These are phyloP conservation scores for Astropecten irregularis DNA, from an alignment of 53 echinoderm and acorn worm species.

Conservation along the genomic window DNA sequence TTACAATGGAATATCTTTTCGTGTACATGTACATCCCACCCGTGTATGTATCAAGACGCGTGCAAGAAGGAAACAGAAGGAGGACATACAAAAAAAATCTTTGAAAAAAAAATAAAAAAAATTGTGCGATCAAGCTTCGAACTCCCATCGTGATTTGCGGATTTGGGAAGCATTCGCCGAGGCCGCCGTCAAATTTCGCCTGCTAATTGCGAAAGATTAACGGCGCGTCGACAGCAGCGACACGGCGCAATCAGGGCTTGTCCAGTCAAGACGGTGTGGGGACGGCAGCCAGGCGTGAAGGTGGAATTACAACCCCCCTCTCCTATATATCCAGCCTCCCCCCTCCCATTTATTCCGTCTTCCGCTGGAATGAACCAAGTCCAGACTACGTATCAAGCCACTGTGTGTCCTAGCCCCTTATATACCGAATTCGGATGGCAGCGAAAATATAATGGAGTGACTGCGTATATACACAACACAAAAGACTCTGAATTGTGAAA, in stretches of 20 bases:
- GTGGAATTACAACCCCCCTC: conserved; percentile 38
- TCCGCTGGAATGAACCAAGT: conserved; percentile 39
- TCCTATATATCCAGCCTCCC: neutral
- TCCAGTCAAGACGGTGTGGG: neutral
- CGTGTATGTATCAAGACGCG: too few relatives aligned
- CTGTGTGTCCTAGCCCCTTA: conserved; percentile 27
- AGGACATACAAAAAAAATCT: too few relatives aligned
- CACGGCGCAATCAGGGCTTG: conserved; percentile 8
- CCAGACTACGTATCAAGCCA: conserved; percentile 20
- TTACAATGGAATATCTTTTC: too few relatives aligned
- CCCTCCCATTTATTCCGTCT: conserved; percentile 17
- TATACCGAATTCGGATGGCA: conserved; percentile 1
- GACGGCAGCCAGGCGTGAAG: conserved; percentile 36
- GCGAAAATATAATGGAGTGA: conserved; percentile 56
- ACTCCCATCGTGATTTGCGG: conserved; percentile 52
- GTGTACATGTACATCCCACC: too few relatives aligned
- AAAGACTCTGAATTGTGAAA: conserved; percentile 73
- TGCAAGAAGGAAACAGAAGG: too few relatives aligned
- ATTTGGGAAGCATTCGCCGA: conserved; percentile 35
- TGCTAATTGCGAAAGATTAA: conserved; percentile 51
- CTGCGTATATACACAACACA: conserved; percentile 62
- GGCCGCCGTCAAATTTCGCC: conserved; percentile 46
- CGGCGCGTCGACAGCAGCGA: conserved; percentile 20
- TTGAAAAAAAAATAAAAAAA: too few relatives aligned
- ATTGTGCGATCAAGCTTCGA: conserved; percentile 8